Percentiles rank a stretch among this genome's conserved stretches.
Conservation (phyloP, 1,140 invertebrate species). For the Achatina immaculata region DNA sequence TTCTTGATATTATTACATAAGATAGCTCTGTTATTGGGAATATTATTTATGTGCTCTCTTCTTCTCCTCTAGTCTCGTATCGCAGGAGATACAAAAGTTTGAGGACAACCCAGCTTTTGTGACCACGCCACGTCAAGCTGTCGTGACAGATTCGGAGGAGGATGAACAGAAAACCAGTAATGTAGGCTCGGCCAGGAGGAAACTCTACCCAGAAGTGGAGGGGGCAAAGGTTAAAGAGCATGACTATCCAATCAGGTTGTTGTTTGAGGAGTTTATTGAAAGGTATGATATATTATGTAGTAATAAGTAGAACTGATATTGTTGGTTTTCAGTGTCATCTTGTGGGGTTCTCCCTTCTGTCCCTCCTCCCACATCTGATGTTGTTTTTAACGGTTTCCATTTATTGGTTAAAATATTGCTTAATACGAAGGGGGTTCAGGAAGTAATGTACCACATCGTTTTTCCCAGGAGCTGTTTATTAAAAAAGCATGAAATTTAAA, state of each 20-base stretch:
- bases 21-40: too few relatives aligned
- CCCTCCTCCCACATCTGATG: background rate
- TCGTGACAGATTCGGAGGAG: background rate
- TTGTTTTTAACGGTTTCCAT: background rate
- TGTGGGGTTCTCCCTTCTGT: background rate
- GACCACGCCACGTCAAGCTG: background rate
- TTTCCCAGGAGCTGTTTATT: too few relatives aligned
- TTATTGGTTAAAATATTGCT: background rate
- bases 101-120: background rate
- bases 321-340: background rate
- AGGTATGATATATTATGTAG: slow-evolving; percentile 7
- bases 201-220: slow-evolving; percentile 7
- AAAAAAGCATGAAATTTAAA: too few relatives aligned
- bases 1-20: too few relatives aligned
- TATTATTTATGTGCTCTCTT: too few relatives aligned
- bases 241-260: slow-evolving; percentile 12
- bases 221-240: slow-evolving; percentile 8
- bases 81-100: background rate
- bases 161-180: background rate
- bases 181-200: background rate
- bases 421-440: background rate
- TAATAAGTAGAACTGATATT: background rate
- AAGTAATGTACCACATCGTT: too few relatives aligned
- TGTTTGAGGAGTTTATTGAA: slow-evolving; percentile 33
- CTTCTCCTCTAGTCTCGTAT: background rate